Conservation (phyloP, 2,888 invertebrate species). For the Drosophila birchii region DNA sequence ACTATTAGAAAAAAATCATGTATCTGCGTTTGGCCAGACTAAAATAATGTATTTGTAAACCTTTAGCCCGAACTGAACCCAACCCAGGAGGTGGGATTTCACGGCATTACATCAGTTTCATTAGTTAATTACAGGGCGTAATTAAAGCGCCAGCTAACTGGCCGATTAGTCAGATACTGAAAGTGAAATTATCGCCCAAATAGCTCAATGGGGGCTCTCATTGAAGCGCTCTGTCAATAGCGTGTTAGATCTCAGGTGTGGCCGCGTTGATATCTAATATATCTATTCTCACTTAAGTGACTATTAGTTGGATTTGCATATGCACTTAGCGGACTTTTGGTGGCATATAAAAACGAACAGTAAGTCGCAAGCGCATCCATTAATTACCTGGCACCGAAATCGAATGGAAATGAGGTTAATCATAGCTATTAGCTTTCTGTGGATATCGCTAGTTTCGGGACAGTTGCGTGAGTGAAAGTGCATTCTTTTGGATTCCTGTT, state of each 20-base stretch:
- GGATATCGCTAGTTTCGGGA: conserved; percentile 17
- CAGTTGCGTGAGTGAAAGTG: conserved; percentile 54
- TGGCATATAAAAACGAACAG: conserved; percentile 21
- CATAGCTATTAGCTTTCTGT: not conserved
- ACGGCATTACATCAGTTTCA: not conserved
- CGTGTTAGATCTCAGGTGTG: conserved; percentile 16
- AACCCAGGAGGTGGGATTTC: not conserved
- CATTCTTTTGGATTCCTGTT: not conserved
- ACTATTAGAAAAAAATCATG: conserved; percentile 9
- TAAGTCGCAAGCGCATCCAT: conserved; percentile 19
- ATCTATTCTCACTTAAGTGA: conserved; percentile 7
- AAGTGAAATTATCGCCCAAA: conserved; percentile 27
- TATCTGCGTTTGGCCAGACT: not conserved
- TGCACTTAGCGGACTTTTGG: conserved; percentile 9
- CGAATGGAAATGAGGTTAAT: conserved; percentile 18
- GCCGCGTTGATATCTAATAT: not conserved
- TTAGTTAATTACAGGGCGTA: not conserved
- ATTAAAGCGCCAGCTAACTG: conserved; percentile 11
- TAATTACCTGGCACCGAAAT: conserved; percentile 15
- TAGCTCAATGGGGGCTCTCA: conserved; percentile 2
- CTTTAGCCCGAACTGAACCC: not conserved
- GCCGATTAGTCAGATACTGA: conserved; percentile 25
- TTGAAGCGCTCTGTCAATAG: conserved; percentile 11
- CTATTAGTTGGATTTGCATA: conserved; percentile 26
- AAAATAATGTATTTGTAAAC: not conserved